Conservation (phyloP, 2,888 invertebrate genomes). For the Tipula unca region DNA sequence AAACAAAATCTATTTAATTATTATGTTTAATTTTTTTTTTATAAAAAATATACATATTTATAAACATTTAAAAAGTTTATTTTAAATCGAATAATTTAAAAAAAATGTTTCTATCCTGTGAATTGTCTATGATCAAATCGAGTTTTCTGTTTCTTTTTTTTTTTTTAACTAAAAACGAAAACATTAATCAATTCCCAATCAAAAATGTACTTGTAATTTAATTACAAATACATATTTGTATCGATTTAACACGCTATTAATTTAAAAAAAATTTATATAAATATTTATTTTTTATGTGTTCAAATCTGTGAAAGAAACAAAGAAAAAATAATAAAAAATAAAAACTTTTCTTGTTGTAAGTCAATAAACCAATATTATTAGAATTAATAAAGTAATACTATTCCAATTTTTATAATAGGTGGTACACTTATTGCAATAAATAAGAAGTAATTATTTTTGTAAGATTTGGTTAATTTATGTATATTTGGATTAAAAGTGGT, state of each 20-base stretch:
- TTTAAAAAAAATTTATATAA: background rate
- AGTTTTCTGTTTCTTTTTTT: too few species aligned
- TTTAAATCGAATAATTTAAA: background rate
- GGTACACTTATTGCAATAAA: background rate
- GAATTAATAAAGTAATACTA: background rate
- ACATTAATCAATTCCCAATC: background rate
- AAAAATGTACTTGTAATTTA: background rate
- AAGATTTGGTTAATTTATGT: background rate
- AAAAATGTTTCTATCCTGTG: background rate
- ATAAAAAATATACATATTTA: background rate
- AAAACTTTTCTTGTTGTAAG: background rate
- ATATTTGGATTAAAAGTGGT: background rate
- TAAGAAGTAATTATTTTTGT: background rate
- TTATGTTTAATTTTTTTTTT: background rate
- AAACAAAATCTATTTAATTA: background rate
- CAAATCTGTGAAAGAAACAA: constrained; percentile 8
- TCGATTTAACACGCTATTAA: background rate
- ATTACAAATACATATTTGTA: background rate
- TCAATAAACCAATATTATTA: background rate
- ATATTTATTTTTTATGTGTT: background rate
- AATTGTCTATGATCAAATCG: background rate
- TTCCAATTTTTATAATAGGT: background rate
- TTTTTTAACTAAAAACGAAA: background rate
- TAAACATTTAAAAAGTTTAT: background rate
- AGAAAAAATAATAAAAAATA: background rate